Conservation (phyloP, 2,797 vertebrate species). For the Thaleichthys pacificus region DNA sequence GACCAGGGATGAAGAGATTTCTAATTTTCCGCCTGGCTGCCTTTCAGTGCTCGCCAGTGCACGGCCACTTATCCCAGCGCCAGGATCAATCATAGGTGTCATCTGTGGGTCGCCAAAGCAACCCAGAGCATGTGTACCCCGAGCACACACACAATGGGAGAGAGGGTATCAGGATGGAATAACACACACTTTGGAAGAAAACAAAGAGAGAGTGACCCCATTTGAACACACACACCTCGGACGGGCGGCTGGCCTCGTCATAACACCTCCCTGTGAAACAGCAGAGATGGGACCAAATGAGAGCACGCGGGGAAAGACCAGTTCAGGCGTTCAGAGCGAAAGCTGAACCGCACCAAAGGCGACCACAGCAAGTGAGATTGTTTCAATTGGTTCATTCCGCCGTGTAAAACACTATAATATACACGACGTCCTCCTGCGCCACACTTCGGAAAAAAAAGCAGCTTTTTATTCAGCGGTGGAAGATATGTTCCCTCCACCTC, state of each 20-base stretch:
- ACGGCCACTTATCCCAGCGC: slow-evolving; percentile 63
- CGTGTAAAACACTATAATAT: neutral
- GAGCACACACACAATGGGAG: neutral
- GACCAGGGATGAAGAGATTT: slow-evolving; percentile 78
- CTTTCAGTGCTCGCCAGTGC: slow-evolving; percentile 62
- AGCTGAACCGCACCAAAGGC: too few species aligned
- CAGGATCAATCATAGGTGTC: slow-evolving; percentile 75
- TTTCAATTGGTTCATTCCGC: neutral
- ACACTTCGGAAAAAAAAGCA: neutral
- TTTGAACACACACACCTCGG: neutral
- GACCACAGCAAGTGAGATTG: too few species aligned
- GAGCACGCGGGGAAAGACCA: neutral
- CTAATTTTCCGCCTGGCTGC: slow-evolving; percentile 79
- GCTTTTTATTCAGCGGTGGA: too few species aligned
- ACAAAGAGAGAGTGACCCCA: slow-evolving; percentile 1
- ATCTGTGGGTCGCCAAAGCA: slow-evolving; percentile 59
- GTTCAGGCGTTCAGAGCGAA: too few species aligned
- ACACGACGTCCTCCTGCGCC: neutral
- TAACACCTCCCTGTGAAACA: neutral
- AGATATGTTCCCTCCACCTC: neutral
- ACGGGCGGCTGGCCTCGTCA: neutral
- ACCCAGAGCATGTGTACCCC: slow-evolving; percentile 20
- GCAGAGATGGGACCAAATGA: neutral
- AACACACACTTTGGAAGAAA: neutral
- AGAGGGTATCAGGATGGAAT: neutral